These are phyloP conservation scores for Gallinago nigripennis DNA, from an alignment of 2,797 vertebrate species.

Conservation along the genomic window DNA sequence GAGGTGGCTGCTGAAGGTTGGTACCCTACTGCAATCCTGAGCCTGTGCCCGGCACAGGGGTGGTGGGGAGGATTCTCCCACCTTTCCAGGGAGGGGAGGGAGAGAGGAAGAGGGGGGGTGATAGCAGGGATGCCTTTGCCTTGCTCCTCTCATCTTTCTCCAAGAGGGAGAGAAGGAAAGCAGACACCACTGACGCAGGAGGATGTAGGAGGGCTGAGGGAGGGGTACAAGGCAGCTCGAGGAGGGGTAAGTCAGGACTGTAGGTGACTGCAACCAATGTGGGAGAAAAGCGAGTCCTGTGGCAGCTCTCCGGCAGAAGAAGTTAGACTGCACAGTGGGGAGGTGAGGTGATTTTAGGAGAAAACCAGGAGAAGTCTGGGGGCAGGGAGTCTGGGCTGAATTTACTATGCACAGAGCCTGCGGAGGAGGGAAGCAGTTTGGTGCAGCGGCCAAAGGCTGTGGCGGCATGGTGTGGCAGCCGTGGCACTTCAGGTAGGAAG, in stretches of 20 bases:
- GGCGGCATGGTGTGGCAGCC: background rate
- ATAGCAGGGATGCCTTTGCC: background rate
- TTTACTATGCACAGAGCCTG: background rate
- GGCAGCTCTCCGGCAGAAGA: background rate
- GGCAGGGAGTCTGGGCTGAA: background rate
- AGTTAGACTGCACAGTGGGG: background rate
- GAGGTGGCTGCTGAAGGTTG: background rate
- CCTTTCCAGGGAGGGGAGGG: background rate
- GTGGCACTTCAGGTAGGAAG: background rate
- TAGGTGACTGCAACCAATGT: background rate
- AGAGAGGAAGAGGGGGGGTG: background rate
- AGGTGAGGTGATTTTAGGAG: background rate
- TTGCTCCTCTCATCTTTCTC: background rate
- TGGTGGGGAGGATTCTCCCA: background rate
- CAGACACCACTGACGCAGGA: background rate
- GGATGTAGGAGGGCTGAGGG: background rate
- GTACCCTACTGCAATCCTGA: background rate
- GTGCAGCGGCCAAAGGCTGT: fast-evolving
- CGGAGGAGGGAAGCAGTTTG: background rate
- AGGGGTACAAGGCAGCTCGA: background rate
- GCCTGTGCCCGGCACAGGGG: background rate
- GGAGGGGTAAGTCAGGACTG: background rate
- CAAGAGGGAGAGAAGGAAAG: background rate
- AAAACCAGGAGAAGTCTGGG: background rate
- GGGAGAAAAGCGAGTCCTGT: background rate